Percentiles rank a stretch among this genome's conserved stretches.
phyloP scores from a whole-genome alignment of 2,113 vertebrate genomes.

The Melanocharis versteri region DNA sequence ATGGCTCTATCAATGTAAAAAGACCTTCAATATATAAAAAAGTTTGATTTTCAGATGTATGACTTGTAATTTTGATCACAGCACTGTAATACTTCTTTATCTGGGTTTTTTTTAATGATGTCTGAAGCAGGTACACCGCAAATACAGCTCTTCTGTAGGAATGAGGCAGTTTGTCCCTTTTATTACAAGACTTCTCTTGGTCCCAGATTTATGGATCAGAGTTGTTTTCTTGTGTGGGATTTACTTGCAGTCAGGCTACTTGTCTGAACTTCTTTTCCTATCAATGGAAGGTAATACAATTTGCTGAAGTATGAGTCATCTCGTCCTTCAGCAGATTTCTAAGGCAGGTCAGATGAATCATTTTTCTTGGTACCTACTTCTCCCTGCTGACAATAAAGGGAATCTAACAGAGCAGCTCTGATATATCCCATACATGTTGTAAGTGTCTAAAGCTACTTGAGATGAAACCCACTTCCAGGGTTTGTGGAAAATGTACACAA shows the following conservation, averaged over 20 bases:
- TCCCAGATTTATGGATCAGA: not conserved
- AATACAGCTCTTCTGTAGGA: not conserved
- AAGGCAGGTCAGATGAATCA: conserved; percentile 1
- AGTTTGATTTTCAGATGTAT: not conserved
- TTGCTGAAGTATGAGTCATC: conserved; percentile 32
- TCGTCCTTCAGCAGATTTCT: not conserved
- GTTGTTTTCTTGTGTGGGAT: not conserved
- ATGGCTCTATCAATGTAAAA: not conserved
- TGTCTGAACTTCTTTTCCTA: not conserved
- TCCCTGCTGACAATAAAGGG: not conserved
- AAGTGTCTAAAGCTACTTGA: not conserved
- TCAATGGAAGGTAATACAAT: not conserved
- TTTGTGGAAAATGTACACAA: not conserved
- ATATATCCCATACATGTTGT: not conserved
- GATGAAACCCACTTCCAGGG: not conserved
- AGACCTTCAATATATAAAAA: not conserved
- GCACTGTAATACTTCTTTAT: not conserved
- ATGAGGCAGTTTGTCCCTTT: not conserved
- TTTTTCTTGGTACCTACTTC: conserved; percentile 6
- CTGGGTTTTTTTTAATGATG: not conserved
- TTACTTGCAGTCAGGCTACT: not conserved
- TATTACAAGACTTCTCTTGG: not conserved
- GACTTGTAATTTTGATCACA: not conserved
- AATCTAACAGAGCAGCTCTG: not conserved
- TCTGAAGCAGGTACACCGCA: not conserved